Percentiles rank a stretch among this genome's conserved stretches.
phyloP scores from a whole-genome alignment of 2,888 invertebrate species.

The Epirrhoe tristata region DNA sequence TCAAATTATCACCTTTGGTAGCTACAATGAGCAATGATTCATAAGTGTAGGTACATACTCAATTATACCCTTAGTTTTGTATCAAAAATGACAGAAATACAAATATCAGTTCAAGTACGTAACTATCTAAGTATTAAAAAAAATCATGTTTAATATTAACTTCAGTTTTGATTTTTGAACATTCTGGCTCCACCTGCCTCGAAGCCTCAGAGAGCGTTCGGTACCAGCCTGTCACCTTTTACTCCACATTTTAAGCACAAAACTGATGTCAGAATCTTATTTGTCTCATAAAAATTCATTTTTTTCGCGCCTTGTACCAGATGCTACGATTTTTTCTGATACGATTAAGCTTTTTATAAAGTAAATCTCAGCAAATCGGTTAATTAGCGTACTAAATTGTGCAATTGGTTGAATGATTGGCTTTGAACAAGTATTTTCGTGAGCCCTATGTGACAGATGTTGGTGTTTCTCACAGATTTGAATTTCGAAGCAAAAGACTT shows the following conservation, averaged over 20 bases:
- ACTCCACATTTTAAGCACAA: slow-evolving; percentile 56
- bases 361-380: slow-evolving; percentile 68
- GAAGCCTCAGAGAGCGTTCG: slow-evolving; percentile 55
- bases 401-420: slow-evolving; percentile 63
- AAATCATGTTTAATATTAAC: too few relatives aligned
- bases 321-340: slow-evolving; percentile 61
- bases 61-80: too few relatives aligned
- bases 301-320: slow-evolving; percentile 51
- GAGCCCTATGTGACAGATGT: slow-evolving; percentile 70
- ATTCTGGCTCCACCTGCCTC: slow-evolving; percentile 61
- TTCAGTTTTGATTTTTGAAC: neutral
- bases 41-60: too few relatives aligned
- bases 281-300: slow-evolving; percentile 34
- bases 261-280: slow-evolving; percentile 38
- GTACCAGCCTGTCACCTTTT: slow-evolving; percentile 70
- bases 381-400: slow-evolving; percentile 55
- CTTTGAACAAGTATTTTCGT: slow-evolving; percentile 55
- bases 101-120: too few relatives aligned
- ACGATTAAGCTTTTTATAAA: slow-evolving; percentile 10
- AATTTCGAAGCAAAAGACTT: slow-evolving; percentile 15
- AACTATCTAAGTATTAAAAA: too few relatives aligned
- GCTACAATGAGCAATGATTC: too few relatives aligned
- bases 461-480: slow-evolving; percentile 14
- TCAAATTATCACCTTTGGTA: too few relatives aligned
- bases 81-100: too few relatives aligned